Evolutionary conservation across 1,140 invertebrate species (phyloP), one percentile per base, ranked within the genome.

Genomic region (Reticulitermes speratus): DNA sequence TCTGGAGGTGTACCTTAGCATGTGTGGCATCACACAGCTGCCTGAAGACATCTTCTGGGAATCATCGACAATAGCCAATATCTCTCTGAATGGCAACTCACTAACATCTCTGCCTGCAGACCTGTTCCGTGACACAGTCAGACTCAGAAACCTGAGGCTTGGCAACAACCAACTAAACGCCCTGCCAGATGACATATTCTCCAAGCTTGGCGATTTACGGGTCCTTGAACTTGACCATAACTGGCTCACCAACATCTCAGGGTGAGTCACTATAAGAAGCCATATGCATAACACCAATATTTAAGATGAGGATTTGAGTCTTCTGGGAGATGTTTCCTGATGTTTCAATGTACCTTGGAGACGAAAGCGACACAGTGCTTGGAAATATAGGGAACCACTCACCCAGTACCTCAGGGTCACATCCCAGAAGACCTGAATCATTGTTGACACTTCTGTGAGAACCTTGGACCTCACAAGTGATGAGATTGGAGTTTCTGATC

Each of bases 21-120:
- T 89, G 52, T 93, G 91, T 88, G 91, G 91, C 44, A 88, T 95
- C 7, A 90, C 91, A 85, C 84, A 85, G 1, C 44, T 96, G 55
- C 93, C 94, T 0, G 90, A 91, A 44, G 91, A 95, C 87, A 87
- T 95, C 19, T 93, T 96, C 86, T 91, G 90, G 69, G 92, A 93
- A 86, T 94, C 93, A 0, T 88, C 88, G 0, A 88, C 89, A 9
- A 89, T 96, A 82, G 91, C 89, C 7, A 93, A 92, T 88, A 91
- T 95, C 86, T 92, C 91, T 45, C 88, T 96, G 52, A 89, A 91
- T 44, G 90, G 91, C 45, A 96, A 96, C 88, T 89, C 90, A 48
- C 89, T 96, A 14, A 89, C 85, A 75, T 89, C 88, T 44, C 87
- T 96, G 55, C 93, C 93, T 3, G 90, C 91, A 65, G 88, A 90